Base-by-base conservation (phyloP, 2,888 invertebrate species). In the Cryptocephalus moraei region DNA sequence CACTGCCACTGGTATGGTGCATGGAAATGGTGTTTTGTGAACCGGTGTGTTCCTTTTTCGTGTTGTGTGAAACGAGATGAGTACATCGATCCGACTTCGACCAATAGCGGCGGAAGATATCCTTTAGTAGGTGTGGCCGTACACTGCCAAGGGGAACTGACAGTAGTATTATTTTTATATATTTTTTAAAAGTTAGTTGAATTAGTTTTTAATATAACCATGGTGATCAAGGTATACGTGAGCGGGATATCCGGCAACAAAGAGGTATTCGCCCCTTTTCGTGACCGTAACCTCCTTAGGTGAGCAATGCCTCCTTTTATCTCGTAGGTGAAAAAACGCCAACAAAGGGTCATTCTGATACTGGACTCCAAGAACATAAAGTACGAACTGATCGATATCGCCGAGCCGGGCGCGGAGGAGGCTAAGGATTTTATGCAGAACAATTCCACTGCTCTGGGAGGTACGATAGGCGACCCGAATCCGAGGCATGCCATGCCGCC, bases 211-310 rank as follows among this genome's bases (percentile, higher is more conserved):
- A 49, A 47, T 39, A 43, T 32, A 47, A 55, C 46, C 44, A 92
- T 92, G 91, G 90, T 86, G 72, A 84, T 92, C 65, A 91, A 90
- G 80, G 82, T 92, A 58, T 92, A 88, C 74, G 77, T 91, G 68
- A 91, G 91, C 72, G 91, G 91, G 66, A 91, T 91, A 76, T 91
- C 91, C 67, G 91, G 91, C 65, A 91, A 90, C 73, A 91, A 92
- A 77, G 91, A 92, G 86, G 91, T 90, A 75, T 79, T 81, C 39
- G 14, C 13, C 22, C 6, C 2, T 22, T 6, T 22, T 22, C 6
- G 22, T 22, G 6, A 2, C 22, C 6, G 22, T 22, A 22, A 22
- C 6, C 22, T 4, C 22, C 22, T 6, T 22, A 22, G 22, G 22
- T 22, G 22, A 22, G 9, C 11, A 32, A 42, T 12, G 14, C 1